A percentile compares a stretch with the other conserved stretches of the same genome.
phyloP scores from a whole-genome alignment of 2,113 vertebrate genomes.

The Tyrannus savana region DNA sequence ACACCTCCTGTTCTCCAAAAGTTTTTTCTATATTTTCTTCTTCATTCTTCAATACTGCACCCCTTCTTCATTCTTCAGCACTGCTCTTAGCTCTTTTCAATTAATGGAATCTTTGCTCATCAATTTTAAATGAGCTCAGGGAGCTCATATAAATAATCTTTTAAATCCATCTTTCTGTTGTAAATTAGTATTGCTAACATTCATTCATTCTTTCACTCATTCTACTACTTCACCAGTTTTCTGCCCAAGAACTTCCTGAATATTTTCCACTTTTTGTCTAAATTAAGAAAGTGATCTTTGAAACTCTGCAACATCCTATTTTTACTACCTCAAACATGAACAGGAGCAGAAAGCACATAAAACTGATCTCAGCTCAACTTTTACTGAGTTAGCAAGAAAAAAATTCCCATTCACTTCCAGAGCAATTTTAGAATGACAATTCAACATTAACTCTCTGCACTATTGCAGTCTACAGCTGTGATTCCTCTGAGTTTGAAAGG shows the following conservation, averaged over 20 bases:
- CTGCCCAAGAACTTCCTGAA: neutral
- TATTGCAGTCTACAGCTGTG: neutral
- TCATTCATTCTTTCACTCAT: neutral
- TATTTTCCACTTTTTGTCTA: neutral
- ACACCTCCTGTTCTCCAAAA: neutral
- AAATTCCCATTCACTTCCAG: neutral
- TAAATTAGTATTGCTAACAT: neutral
- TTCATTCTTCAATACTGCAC: neutral
- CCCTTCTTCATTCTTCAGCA: neutral
- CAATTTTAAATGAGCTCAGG: constrained; percentile 10
- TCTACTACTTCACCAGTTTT: neutral
- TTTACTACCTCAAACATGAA: neutral
- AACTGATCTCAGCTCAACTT: neutral
- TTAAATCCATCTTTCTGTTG: neutral
- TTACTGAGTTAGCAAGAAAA: neutral
- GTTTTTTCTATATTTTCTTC: neutral
- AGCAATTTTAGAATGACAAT: neutral
- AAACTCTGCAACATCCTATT: neutral
- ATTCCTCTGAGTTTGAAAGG: neutral
- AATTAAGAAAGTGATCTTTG: neutral
- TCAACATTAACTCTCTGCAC: neutral
- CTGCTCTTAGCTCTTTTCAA: neutral
- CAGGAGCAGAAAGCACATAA: neutral
- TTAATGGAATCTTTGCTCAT: neutral
- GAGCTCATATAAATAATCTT: constrained; percentile 3